These are phyloP conservation scores for Toxotes lorentzi DNA, from an alignment of 2,797 vertebrate genomes.

Conservation along the genomic window DNA sequence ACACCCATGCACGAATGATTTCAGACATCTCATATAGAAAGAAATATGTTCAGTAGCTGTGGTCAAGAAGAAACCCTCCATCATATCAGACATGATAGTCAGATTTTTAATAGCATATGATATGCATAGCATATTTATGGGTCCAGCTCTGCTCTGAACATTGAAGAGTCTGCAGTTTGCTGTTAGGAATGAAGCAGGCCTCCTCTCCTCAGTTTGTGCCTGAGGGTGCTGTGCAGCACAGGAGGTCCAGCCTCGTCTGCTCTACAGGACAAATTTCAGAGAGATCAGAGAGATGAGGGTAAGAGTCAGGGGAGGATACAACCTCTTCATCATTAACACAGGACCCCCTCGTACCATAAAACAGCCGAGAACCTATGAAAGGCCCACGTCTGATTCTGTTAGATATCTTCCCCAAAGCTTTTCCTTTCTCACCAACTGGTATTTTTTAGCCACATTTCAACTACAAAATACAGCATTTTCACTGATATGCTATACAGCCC, in stretches of 20 bases:
- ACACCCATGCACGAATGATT: constrained; percentile 3
- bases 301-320: not conserved
- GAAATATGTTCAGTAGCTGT: constrained; percentile 3
- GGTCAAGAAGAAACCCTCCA: constrained; percentile 12
- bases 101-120: not conserved
- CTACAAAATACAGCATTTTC: constrained; percentile 3
- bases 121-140: not conserved
- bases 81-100: not conserved
- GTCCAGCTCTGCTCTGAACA: not conserved
- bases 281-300: not conserved
- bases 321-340: constrained; percentile 7
- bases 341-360: not conserved
- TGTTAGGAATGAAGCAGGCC: not conserved
- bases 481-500: not conserved
- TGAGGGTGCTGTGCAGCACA: not conserved
- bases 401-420: constrained; percentile 5
- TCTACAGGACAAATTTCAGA: not conserved
- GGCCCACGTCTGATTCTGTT: not conserved
- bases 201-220: not conserved
- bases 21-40: constrained; percentile 20
- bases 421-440: not conserved
- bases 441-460: constrained; percentile 9
- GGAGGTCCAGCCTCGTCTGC: not conserved
- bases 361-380: not conserved
- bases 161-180: not conserved